Percentiles rank a stretch among this genome's conserved stretches.
Conservation (phyloP, 2,113 vertebrate species). For the Progne subis region DNA sequence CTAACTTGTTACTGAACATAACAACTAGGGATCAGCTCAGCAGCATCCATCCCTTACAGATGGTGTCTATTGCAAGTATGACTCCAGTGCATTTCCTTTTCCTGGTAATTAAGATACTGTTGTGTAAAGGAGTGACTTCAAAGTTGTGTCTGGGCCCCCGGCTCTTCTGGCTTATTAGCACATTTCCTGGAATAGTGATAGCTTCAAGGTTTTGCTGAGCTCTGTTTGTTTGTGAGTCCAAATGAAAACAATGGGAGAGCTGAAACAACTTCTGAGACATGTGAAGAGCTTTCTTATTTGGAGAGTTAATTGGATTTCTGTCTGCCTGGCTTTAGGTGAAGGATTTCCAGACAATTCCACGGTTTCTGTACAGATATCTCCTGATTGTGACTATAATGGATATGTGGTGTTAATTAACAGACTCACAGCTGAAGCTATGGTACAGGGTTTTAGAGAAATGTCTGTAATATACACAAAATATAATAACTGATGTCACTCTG, state of each 20-base stretch:
- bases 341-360: neutral
- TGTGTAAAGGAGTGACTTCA: neutral
- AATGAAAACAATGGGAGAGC: neutral
- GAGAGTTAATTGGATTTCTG: neutral
- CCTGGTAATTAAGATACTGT: neutral
- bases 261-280: neutral
- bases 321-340: neutral
- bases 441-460: neutral
- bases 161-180: neutral
- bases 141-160: neutral
- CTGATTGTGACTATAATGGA: neutral
- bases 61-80: neutral
- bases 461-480: neutral
- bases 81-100: neutral
- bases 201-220: neutral
- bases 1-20: neutral
- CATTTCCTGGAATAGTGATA: neutral
- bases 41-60: neutral
- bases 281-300: neutral
- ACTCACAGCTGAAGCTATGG: neutral
- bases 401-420: neutral
- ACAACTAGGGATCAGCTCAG: neutral
- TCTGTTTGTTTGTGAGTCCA: neutral
- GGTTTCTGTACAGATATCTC: neutral
- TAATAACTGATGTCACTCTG: neutral